These are phyloP conservation scores for Lasiurus borealis DNA, from an alignment of 2,113 vertebrate genomes.

Conservation along the genomic window DNA sequence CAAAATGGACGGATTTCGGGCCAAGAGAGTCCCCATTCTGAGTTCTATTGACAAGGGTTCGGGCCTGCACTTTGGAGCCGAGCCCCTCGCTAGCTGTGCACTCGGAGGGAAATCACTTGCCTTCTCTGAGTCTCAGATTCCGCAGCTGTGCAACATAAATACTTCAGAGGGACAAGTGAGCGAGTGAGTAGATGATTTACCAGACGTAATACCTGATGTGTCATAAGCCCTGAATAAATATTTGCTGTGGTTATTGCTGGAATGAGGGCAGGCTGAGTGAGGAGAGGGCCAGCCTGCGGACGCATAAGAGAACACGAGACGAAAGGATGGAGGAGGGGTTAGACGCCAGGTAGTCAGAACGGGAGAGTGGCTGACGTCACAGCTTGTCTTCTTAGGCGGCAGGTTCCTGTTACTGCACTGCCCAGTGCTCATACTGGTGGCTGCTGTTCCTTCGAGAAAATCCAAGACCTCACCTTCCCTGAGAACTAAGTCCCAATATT, in stretches of 20 bases:
- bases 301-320: rapidly evolving
- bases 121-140: neutral
- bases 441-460: neutral
- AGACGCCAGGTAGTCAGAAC: neutral
- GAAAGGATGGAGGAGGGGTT: neutral
- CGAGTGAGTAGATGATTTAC: too few relatives aligned
- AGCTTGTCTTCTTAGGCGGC: neutral
- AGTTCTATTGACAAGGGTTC: neutral
- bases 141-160: neutral
- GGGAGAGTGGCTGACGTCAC: neutral
- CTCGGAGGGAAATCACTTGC: neutral
- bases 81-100: neutral
- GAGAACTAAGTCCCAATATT: neutral
- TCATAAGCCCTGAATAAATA: neutral
- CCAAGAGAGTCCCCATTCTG: neutral
- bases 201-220: too few relatives aligned
- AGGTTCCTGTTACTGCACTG: neutral
- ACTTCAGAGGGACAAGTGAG: neutral
- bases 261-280: neutral
- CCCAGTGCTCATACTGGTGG: neutral
- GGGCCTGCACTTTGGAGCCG: rapidly evolving
- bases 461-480: neutral
- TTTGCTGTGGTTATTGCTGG: too few relatives aligned
- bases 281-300: neutral
- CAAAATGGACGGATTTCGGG: neutral